phyloP scores from a whole-genome alignment of 2,888 invertebrate genomes.

The Noctua janthina region DNA sequence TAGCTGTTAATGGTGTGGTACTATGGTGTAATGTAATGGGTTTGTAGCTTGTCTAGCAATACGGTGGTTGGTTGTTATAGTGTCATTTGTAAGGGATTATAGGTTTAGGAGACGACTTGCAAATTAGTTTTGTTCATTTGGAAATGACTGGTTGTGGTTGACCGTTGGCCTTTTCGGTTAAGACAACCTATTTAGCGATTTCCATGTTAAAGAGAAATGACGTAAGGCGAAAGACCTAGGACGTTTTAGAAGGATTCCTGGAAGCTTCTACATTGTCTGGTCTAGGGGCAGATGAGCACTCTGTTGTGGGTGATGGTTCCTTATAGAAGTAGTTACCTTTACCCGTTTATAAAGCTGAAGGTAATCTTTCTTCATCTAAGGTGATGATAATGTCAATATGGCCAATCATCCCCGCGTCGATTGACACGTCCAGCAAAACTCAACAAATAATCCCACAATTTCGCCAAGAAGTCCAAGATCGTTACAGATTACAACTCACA shows the following conservation, averaged over 20 bases:
- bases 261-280: background rate
- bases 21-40: constrained; percentile 31
- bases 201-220: background rate
- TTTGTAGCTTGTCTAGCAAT: constrained; percentile 9
- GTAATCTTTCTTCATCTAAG: no score
- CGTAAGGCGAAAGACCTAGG: background rate
- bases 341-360: background rate
- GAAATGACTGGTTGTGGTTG: background rate
- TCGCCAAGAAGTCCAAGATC: constrained; percentile 48
- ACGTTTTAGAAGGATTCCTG: background rate
- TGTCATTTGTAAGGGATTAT: background rate
- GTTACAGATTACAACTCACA: constrained; percentile 51
- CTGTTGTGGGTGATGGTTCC: background rate
- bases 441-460: constrained; percentile 27
- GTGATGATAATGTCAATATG: background rate
- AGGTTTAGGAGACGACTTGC: background rate
- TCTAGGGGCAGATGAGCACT: background rate
- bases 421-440: background rate
- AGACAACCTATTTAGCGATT: background rate
- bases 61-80: constrained; percentile 12
- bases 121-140: constrained; percentile 15
- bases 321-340: background rate
- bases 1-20: constrained; percentile 46
- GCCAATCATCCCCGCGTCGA: background rate
- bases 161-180: background rate